Evolutionary conservation across 2,797 vertebrate species (phyloP), one percentile per base, ranked within the genome.

Genomic region (Sparus aurata): DNA sequence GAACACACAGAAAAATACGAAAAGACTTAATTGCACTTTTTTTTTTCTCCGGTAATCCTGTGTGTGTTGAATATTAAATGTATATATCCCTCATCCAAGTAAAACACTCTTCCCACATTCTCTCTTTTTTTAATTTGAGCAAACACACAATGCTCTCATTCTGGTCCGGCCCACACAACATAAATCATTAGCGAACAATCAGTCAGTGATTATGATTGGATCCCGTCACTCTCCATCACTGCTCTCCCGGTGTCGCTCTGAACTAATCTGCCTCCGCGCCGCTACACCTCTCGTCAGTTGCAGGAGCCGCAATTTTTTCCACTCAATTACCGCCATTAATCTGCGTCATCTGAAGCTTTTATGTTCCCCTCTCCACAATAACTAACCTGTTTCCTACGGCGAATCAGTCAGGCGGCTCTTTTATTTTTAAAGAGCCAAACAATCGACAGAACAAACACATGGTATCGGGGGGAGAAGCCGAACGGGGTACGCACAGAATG

Each of bases 281-380:
- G 25, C 73, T 52, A 25, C 52, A 50, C 41, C 38, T 54, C 70
- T 70, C 73, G 18, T 7, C 12, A 46, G 30, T 53, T 58, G 30
- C 66, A 52, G 58, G 50, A 61, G 64, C 58, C 41, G 75, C 75
- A 60, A 62, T 63, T 75, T 83, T 83, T 85, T 88, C 79, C 75
- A 67, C 79, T 87, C 68, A 85, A 79, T 88, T 86, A 75, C 68
- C 57, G 7, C 23, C 74, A 75, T 90, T 85, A 73, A 90, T 87
- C 77, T 78, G 69, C 55, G n/a, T 80, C 70, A 68, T 80, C 75
- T 76, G 77, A 81, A 18, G 79, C 75, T 70, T 74, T 79, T 59
- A 83, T 69, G 69, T 67, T 62, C 53, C 30, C 25, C 64, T 58
- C 69, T 64, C 49, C 18, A 34, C 77, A 50, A 69, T 58, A 71